Percentiles rank a stretch among this genome's conserved stretches.
These are phyloP conservation scores for Nymphicus hollandicus DNA, from an alignment of 2,113 vertebrate genomes.

Conservation along the genomic window DNA sequence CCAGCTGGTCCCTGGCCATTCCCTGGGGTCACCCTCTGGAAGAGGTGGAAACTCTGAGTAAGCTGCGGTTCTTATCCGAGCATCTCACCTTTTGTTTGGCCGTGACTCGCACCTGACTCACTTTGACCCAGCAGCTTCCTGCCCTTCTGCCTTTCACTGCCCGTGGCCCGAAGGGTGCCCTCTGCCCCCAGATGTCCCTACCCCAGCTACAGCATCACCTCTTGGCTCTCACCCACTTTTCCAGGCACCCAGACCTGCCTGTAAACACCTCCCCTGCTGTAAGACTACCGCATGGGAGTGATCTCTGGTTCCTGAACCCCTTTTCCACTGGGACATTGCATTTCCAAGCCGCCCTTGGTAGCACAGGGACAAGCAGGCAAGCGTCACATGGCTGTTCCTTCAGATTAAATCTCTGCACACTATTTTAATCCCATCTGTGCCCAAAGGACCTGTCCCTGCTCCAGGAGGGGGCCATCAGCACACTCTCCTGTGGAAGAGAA, in stretches of 20 bases:
- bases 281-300: neutral
- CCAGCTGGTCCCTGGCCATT: neutral
- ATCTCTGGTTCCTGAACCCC: neutral
- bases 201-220: neutral
- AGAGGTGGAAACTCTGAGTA: slow-evolving; percentile 54
- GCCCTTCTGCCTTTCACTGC: slow-evolving; percentile 28
- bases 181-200: neutral
- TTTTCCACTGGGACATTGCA: neutral
- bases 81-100: slow-evolving; percentile 49
- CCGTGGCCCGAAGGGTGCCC: neutral
- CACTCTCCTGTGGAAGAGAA: neutral
- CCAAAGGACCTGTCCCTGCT: neutral
- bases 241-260: neutral
- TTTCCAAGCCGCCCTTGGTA: neutral
- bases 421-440: neutral
- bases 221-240: neutral
- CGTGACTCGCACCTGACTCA: slow-evolving; percentile 39
- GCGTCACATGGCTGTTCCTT: neutral
- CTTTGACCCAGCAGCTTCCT: slow-evolving; percentile 38
- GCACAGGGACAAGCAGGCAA: neutral
- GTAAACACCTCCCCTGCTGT: neutral
- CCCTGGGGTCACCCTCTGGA: neutral
- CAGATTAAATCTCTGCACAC: neutral
- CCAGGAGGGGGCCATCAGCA: neutral
- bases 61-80: neutral